Conservation (phyloP, 2,797 vertebrate genomes). For the Botia almorhae region DNA sequence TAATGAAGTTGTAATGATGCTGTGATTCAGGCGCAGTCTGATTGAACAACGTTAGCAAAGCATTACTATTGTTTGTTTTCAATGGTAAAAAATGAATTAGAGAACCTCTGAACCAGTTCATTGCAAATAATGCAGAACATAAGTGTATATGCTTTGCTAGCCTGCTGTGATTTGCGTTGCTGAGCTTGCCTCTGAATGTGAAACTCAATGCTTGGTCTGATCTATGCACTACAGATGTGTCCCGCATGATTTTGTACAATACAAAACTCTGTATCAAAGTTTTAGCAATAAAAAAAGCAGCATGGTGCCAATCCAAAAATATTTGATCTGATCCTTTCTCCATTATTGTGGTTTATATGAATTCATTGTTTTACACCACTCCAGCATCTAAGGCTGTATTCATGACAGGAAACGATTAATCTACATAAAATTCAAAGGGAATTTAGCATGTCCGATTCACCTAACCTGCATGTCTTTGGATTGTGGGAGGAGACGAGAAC, state of each 20-base stretch:
- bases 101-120: conserved; percentile 56
- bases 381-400: no score
- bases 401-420: no score
- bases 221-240: conserved; percentile 84
- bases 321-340: conserved; percentile 32
- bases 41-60: background rate
- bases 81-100: background rate
- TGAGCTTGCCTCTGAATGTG: conserved; percentile 67
- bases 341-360: background rate
- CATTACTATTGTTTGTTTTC: background rate
- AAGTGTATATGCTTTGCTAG: conserved; percentile 52
- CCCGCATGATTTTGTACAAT: conserved; percentile 82
- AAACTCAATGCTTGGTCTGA: conserved; percentile 66
- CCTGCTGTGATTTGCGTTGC: conserved; percentile 63
- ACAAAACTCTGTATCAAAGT: conserved; percentile 71
- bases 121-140: conserved; percentile 32
- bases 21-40: conserved; percentile 11
- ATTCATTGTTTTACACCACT: no score
- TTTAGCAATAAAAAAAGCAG: conserved; percentile 85
- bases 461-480: no score
- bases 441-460: no score
- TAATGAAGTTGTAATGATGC: conserved; percentile 10
- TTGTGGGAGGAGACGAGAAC: no score
- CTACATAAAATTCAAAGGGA: no score
- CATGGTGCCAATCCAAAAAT: conserved; percentile 80